These are phyloP conservation scores for Actinopyga echinites DNA, from an alignment of 53 echinoderm and acorn worm species.

Conservation along the genomic window DNA sequence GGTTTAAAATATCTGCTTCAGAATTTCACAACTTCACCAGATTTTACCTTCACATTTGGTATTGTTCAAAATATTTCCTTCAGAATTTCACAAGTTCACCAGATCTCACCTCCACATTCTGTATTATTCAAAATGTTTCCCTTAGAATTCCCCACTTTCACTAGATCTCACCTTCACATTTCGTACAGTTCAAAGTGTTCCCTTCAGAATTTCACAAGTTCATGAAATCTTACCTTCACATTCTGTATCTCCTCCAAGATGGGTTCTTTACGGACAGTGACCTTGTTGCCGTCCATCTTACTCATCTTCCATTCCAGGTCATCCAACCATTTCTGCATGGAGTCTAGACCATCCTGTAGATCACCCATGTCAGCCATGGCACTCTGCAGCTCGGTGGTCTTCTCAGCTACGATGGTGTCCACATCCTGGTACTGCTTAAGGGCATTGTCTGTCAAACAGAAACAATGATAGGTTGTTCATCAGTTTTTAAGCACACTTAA, in stretches of 20 bases:
- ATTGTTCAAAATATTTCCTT: too few species aligned
- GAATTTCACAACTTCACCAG: too few species aligned
- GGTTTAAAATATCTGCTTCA: too few species aligned
- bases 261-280: conserved; percentile 87
- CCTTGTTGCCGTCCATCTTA: conserved; percentile 83
- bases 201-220: too few species aligned
- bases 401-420: conserved; percentile 66
- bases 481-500: too few species aligned
- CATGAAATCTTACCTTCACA: conserved; percentile 69
- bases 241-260: conserved; percentile 95
- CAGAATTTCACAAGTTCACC: too few species aligned
- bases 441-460: conserved; percentile 63
- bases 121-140: too few species aligned
- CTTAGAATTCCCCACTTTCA: too few species aligned
- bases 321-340: conserved; percentile 85
- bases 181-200: too few species aligned
- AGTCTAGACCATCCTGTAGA: conserved; percentile 83
- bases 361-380: conserved; percentile 92
- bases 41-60: too few species aligned
- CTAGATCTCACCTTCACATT: too few species aligned
- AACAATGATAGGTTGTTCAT: not conserved
- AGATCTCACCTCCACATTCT: conserved; percentile 87
- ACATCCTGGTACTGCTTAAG: conserved; percentile 83
- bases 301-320: conserved; percentile 84
- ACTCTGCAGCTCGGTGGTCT: conserved; percentile 72